These are phyloP conservation scores for Delia radicum DNA, from an alignment of 1,140 invertebrate genomes.

Conservation along the genomic window DNA sequence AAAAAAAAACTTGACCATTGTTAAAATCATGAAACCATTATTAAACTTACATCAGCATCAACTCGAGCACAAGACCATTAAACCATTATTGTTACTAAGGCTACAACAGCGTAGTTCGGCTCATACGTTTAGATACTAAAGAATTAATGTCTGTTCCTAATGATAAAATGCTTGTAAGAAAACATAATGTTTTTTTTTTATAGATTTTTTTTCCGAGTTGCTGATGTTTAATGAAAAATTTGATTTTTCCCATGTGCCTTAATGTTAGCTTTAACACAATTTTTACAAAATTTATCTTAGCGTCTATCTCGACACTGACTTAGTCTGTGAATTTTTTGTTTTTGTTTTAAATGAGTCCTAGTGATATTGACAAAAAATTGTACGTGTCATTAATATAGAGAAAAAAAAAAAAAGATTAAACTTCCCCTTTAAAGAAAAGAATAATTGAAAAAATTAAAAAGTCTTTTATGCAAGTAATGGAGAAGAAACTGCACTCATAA, in stretches of 20 bases:
- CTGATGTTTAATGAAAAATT: too few species aligned
- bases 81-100: neutral
- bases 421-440: neutral
- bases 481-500: too few species aligned
- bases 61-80: neutral
- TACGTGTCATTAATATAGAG: neutral
- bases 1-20: neutral
- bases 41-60: too few species aligned
- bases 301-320: neutral
- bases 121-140: neutral
- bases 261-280: neutral
- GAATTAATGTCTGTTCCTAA: slow-evolving; percentile 1
- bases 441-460: neutral
- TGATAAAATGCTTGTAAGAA: neutral
- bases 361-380: neutral
- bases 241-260: neutral
- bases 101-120: neutral
- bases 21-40: too few species aligned
- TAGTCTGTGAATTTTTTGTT: neutral
- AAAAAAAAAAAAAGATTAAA: neutral
- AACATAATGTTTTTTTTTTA: neutral
- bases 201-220: neutral
- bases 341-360: neutral
- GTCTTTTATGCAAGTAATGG: too few species aligned
- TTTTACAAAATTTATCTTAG: neutral